Evolutionary conservation across 1,140 invertebrate species (phyloP), one percentile per base, ranked within the genome.

Genomic region (Plectus sambesii): DNA sequence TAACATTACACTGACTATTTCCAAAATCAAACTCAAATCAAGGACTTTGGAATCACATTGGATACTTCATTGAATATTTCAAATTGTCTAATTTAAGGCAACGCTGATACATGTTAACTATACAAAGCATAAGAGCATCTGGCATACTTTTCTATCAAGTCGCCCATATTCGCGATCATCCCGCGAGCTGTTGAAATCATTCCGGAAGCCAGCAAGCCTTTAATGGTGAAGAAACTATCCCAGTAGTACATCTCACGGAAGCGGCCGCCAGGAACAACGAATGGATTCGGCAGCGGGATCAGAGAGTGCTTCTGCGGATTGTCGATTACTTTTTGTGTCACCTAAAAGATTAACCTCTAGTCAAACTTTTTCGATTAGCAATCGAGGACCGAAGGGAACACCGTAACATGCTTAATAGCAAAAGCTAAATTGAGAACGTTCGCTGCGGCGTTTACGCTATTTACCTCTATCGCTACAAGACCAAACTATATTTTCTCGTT

Each of bases 161-260:
- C 51, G 3, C 54, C 45, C 62, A 66, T 66, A 39, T 63, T 63
- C 24, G 59, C 62, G 46, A 90, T 72, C 83, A 90, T 89, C 3
- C 85, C 85, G 36, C 72, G 77, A 0, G 81, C 85, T 0, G 87
- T 90, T 8, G 75, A 56, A 1, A 70, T 67, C 87, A 92, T 90
- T 64, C 85, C 83, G 0, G 82, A 87, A 1, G 83, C 68, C 1
- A 92, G 68, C 0, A 92, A 72, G 1, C 87, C 87, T 51, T 83
- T 80, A 33, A 92, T 75, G 23, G 89, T 87, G 86, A 87, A 92
- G 66, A 86, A 92, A 0, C 86, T 87, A 63, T 93, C 87, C 86
- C 87, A 92, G 68, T 92, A 92, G 69, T 90, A 93, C 62, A 89
- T 53, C 86, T 84, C 79, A 36, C 70, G 61, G 68, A 92, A 93